phyloP scores from a whole-genome alignment of 2,888 invertebrate species.

The Aromia moschata region DNA sequence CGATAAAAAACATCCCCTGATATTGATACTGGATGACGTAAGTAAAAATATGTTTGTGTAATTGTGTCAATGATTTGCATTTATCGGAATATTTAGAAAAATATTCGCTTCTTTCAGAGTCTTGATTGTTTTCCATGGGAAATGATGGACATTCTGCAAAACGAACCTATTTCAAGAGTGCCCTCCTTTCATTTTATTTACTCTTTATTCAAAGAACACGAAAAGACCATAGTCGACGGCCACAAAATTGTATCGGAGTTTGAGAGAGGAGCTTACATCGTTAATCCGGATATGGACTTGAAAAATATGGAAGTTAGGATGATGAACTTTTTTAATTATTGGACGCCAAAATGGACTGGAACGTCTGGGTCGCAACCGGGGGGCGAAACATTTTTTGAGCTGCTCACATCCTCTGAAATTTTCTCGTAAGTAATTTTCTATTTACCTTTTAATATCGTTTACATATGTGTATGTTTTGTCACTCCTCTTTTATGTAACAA shows the following conservation, averaged over 20 bases:
- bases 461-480: too few relatives aligned
- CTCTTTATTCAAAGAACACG: conserved; percentile 70
- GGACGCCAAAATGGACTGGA: conserved; percentile 64
- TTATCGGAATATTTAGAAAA: too few relatives aligned
- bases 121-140: conserved; percentile 86
- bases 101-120: conserved; percentile 63
- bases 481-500: too few relatives aligned
- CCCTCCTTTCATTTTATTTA: conserved; percentile 77
- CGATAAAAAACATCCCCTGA: conserved; percentile 67
- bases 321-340: conserved; percentile 64
- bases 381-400: conserved; percentile 64
- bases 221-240: conserved; percentile 67
- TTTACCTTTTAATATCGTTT: too few relatives aligned
- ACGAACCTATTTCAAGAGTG: conserved; percentile 77
- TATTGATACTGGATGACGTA: conserved; percentile 78
- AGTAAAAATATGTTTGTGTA: too few relatives aligned
- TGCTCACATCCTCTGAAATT: conserved; percentile 66
- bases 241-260: conserved; percentile 65
- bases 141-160: conserved; percentile 70
- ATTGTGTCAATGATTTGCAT: too few relatives aligned
- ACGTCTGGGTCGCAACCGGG: conserved; percentile 65
- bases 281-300: conserved; percentile 74
- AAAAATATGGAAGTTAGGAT: conserved; percentile 63
- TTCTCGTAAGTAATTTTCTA: conserved; percentile 67
- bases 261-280: conserved; percentile 68